These are phyloP conservation scores for Drosophila burlai DNA, from an alignment of 1,140 invertebrate genomes.

Conservation along the genomic window DNA sequence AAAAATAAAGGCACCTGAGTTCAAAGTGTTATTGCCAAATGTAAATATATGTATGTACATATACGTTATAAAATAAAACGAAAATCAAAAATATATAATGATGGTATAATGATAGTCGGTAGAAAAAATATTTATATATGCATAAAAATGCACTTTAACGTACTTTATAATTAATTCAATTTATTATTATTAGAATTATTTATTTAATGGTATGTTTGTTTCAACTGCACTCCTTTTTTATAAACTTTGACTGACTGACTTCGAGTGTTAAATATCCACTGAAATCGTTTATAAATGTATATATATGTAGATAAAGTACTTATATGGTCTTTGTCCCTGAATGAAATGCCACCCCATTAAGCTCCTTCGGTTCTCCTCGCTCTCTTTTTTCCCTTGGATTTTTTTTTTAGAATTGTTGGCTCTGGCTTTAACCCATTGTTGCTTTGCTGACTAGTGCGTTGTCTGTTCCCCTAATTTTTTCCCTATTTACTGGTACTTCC, in stretches of 20 bases:
- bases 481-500: neutral
- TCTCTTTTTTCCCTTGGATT: neutral
- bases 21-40: constrained; percentile 79
- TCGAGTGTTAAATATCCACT: constrained; percentile 17
- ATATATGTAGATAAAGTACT: constrained; percentile 69
- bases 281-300: constrained; percentile 45
- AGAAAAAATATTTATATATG: constrained; percentile 26
- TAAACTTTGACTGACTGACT: constrained; percentile 53
- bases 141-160: constrained; percentile 29
- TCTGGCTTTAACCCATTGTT: constrained; percentile 52
- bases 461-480: constrained; percentile 4
- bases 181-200: neutral
- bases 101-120: constrained; percentile 44
- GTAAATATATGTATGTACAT: constrained; percentile 46
- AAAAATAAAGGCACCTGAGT: constrained; percentile 81
- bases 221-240: constrained; percentile 43
- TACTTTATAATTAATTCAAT: constrained; percentile 62
- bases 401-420: constrained; percentile 51
- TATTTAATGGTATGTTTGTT: constrained; percentile 68
- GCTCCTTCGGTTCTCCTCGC: neutral
- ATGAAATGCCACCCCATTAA: constrained; percentile 63
- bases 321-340: constrained; percentile 82
- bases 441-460: constrained; percentile 73
- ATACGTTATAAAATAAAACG: constrained; percentile 34
- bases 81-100: constrained; percentile 58